phyloP scores from a whole-genome alignment of 2,797 vertebrate genomes.

The Phrynocephalus forsythii region DNA sequence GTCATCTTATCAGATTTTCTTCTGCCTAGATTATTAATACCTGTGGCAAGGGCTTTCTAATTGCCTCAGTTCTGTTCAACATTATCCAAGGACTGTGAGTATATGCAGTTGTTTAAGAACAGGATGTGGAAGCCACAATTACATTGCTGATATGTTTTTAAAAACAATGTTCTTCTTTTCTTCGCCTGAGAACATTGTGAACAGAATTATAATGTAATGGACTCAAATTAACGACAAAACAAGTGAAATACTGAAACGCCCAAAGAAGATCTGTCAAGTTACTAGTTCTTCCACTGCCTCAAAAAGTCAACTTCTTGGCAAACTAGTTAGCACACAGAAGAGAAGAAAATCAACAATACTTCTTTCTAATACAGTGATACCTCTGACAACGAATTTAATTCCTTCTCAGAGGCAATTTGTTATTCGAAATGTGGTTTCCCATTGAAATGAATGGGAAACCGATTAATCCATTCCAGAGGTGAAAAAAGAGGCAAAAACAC shows the following conservation, averaged over 20 bases:
- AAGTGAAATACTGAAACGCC: neutral
- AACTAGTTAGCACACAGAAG: neutral
- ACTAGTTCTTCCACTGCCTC: neutral
- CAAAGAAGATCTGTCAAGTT: neutral
- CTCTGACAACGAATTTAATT: too few relatives aligned
- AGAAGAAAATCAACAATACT: neutral
- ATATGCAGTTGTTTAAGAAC: neutral
- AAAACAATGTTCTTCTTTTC: neutral
- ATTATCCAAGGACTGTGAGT: conserved; percentile 35
- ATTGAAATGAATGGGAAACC: too few relatives aligned
- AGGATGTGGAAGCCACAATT: neutral
- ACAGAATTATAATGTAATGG: neutral
- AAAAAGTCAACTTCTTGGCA: conserved; percentile 22
- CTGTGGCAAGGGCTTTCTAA: conserved; percentile 49
- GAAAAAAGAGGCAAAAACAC: too few relatives aligned
- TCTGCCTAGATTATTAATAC: conserved; percentile 55
- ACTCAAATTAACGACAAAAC: neutral
- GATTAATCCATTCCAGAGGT: too few relatives aligned
- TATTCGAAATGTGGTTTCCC: too few relatives aligned
- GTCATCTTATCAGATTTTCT: conserved; percentile 55
- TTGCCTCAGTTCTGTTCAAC: neutral
- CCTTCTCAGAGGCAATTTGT: too few relatives aligned
- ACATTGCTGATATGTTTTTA: neutral
- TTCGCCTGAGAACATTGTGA: neutral
- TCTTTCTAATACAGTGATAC: too few relatives aligned